Base-by-base conservation (phyloP, 1,140 invertebrate species). In the Drosophila tristis region DNA sequence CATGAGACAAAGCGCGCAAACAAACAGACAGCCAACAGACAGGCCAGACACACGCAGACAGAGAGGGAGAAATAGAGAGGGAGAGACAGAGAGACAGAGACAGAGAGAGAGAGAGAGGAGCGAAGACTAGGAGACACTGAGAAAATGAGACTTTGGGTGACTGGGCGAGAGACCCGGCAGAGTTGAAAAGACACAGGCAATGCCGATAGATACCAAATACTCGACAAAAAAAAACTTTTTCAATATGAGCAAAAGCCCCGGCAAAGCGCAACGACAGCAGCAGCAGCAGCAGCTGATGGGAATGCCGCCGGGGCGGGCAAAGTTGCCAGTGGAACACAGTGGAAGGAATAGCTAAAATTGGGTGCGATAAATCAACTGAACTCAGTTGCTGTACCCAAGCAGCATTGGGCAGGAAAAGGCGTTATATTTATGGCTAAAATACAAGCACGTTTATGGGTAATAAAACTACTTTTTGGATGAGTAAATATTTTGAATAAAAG, bases 171-270 rank as follows among this genome's bases (percentile, higher is more conserved):
- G 42, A 66, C 20, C 25, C n/a, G 43, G n/a, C 4, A 11, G 45
- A 76, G 67, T 48, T 47, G 50, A 25, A 42, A 50, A 76, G 64
- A 76, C 64, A 48, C 55, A 72, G 56, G 35, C 35, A 39, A 39
- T 39, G 35, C 3, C 81, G 61, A 86, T 74, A 78, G 81, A 86
- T 61, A 20, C 20, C 20, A 20, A 20, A 20, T 20, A 87, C 74
- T 86, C 55, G 65, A 62, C 23, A 25, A 25, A 25, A 70, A 65
- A 80, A 81, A 84, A 85, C 68, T 86, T 86, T 86, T 86, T 86
- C 78, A 86, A 86, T 86, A 86, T 87, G 61, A 85, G 56, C 67
- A 51, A 71, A 49, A 16, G 50, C 23, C 35, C 35, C 8, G 35
- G 11, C 5, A 29, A 29, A 29, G 26, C 6, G 26, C 26, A 29